These are phyloP conservation scores for Caenorhabditis sulstoni DNA, from an alignment of 2,888 invertebrate genomes.

Conservation along the genomic window DNA sequence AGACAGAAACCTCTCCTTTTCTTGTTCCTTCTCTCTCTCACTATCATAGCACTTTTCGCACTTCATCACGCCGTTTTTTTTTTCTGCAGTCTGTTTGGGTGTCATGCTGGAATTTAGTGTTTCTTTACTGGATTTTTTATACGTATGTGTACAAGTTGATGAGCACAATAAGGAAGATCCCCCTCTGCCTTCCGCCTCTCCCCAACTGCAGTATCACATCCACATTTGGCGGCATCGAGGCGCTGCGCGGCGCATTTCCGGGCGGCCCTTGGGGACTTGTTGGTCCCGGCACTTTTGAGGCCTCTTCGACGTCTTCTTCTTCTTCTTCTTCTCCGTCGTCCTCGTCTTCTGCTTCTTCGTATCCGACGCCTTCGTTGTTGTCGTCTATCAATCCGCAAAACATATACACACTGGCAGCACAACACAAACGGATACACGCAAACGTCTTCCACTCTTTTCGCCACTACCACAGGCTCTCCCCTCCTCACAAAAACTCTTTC, in stretches of 20 bases:
- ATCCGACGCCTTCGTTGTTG: constrained; percentile 27
- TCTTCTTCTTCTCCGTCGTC: constrained; percentile 21
- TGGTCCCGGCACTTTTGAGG: constrained; percentile 44
- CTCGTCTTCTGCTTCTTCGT: constrained; percentile 11
- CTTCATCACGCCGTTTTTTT: too few species aligned
- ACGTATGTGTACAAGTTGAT: not conserved
- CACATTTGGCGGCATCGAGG: constrained; percentile 11
- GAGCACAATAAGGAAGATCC: not conserved
- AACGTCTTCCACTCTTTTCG: constrained; percentile 19
- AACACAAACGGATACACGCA: constrained; percentile 43
- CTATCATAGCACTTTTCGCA: not conserved
- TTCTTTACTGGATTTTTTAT: too few species aligned
- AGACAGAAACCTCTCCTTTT: not conserved
- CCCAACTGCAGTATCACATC: constrained; percentile 8
- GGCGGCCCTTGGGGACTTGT: constrained; percentile 57
- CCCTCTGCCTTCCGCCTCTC: not conserved
- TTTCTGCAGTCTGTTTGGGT: too few species aligned
- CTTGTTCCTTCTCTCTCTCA: constrained; percentile 4
- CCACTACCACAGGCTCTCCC: not conserved
- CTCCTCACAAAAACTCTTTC: not conserved
- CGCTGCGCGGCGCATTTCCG: constrained; percentile 43
- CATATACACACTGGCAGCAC: constrained; percentile 21
- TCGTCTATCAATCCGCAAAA: constrained; percentile 51
- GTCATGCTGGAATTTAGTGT: too few species aligned
- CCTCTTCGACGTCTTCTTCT: constrained; percentile 25